Conservation (phyloP, 2,113 vertebrate genomes). For the Rhinoptilus africanus region DNA sequence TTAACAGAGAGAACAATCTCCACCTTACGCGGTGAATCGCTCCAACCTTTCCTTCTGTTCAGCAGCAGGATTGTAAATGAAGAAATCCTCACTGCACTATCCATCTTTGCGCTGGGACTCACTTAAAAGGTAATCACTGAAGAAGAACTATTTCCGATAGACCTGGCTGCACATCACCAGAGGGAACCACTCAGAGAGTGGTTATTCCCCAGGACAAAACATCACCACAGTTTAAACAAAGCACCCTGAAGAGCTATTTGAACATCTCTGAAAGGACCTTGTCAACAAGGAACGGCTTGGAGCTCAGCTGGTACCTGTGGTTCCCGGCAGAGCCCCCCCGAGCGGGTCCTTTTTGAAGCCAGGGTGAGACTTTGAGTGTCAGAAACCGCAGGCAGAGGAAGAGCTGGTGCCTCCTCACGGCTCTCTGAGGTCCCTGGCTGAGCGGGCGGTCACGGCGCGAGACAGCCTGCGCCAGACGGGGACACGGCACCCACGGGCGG, state of each 20-base stretch:
- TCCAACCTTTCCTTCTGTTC: not conserved
- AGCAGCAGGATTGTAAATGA: not conserved
- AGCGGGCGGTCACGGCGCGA: fast-evolving
- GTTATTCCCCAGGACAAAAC: not conserved
- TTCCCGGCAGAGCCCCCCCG: not conserved
- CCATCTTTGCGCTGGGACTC: not conserved
- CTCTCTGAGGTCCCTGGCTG: fast-evolving
- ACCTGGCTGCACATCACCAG: too few species aligned
- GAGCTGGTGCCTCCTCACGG: fast-evolving
- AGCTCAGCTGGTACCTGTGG: not conserved
- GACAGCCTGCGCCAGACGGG: not conserved
- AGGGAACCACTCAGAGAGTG: not conserved
- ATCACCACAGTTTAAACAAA: not conserved
- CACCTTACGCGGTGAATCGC: not conserved
- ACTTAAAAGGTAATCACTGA: not conserved
- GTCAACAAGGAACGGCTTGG: fast-evolving
- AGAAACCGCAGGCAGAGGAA: too few species aligned
- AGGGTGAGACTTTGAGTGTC: not conserved
- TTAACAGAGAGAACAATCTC: not conserved
- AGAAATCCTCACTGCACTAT: not conserved
- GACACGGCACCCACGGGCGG: fast-evolving
- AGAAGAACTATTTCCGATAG: not conserved
- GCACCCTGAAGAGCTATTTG: not conserved
- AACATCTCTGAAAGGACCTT: not conserved
- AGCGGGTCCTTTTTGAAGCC: not conserved